phyloP scores from a whole-genome alignment of 2,888 invertebrate genomes.

The Bedellia somnulentella region DNA sequence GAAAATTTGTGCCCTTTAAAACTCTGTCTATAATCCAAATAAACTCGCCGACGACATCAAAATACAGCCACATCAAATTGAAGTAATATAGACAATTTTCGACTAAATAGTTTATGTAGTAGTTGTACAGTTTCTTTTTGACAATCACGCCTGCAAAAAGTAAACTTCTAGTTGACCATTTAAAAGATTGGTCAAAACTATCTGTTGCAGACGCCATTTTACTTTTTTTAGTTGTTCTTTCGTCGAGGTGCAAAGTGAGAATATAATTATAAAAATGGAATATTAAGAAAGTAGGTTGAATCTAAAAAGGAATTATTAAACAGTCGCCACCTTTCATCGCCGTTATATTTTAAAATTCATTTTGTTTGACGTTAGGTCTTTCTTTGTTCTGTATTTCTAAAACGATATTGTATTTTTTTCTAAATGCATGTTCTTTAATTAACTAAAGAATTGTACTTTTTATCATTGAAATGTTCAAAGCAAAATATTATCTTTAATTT shows the following conservation, averaged over 20 bases:
- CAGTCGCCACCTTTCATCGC: not conserved
- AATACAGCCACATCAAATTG: constrained; percentile 21
- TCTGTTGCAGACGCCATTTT: constrained; percentile 3
- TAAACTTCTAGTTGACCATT: constrained; percentile 11
- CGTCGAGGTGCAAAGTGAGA: not conserved
- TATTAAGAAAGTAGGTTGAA: not conserved
- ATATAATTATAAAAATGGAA: not conserved
- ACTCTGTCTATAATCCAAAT: constrained; percentile 24
- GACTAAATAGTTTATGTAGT: too few species aligned
- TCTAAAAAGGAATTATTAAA: not conserved
- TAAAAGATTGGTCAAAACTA: constrained; percentile 5
- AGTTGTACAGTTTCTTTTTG: too few species aligned
- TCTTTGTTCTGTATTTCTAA: too few species aligned
- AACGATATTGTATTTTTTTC: too few species aligned
- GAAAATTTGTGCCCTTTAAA: constrained; percentile 17
- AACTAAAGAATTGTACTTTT: too few species aligned
- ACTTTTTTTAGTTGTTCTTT: not conserved
- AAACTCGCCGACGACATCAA: constrained; percentile 24
- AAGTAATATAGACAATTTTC: constrained; percentile 17
- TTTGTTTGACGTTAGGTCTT: not conserved
- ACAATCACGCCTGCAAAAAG: constrained; percentile 25
- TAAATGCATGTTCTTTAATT: too few species aligned
- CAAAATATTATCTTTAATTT: too few species aligned
- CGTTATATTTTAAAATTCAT: not conserved
- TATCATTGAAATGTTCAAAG: too few species aligned